A percentile compares a stretch with the other conserved stretches of the same genome.
These are phyloP conservation scores for Campoplex nolae DNA, from an alignment of 2,888 invertebrate genomes.

Conservation along the genomic window DNA sequence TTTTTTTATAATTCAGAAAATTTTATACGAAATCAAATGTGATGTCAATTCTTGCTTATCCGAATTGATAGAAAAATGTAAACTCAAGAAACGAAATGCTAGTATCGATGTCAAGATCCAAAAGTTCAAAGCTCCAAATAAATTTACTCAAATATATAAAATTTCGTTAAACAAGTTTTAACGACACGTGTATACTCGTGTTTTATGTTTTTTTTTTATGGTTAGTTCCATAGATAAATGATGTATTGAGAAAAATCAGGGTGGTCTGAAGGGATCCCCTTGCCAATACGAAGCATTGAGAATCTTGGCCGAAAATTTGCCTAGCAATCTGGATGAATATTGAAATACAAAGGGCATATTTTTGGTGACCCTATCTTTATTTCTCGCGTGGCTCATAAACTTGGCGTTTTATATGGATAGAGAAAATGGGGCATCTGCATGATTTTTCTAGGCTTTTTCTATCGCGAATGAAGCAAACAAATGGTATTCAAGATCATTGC, in stretches of 20 bases:
- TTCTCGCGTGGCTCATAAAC: constrained; percentile 64
- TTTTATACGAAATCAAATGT: no score
- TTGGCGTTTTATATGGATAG: constrained; percentile 46
- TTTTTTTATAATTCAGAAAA: no score
- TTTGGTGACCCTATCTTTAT: background rate
- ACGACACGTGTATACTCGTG: background rate
- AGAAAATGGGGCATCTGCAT: constrained; percentile 68
- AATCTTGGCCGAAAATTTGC: constrained; percentile 54
- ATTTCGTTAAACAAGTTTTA: constrained; percentile 9
- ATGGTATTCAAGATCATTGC: constrained; percentile 51
- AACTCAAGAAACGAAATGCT: background rate
- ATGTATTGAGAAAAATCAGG: constrained; percentile 20
- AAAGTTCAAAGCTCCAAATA: background rate
- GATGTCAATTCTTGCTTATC: no score
- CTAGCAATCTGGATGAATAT: constrained; percentile 55
- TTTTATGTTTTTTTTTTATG: constrained; percentile 29
- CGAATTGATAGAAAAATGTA: no score
- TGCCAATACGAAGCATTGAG: background rate
- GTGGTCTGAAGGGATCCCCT: constrained; percentile 6
- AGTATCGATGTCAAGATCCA: background rate
- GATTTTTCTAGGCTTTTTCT: constrained; percentile 65
- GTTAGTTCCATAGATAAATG: constrained; percentile 1
- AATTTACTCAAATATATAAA: background rate
- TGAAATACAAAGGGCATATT: constrained; percentile 30
- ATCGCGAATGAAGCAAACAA: constrained; percentile 32